Evolutionary conservation across 2,888 invertebrate genomes (phyloP), one percentile per base, ranked within the genome.

Genomic region (Ligdia adustata): DNA sequence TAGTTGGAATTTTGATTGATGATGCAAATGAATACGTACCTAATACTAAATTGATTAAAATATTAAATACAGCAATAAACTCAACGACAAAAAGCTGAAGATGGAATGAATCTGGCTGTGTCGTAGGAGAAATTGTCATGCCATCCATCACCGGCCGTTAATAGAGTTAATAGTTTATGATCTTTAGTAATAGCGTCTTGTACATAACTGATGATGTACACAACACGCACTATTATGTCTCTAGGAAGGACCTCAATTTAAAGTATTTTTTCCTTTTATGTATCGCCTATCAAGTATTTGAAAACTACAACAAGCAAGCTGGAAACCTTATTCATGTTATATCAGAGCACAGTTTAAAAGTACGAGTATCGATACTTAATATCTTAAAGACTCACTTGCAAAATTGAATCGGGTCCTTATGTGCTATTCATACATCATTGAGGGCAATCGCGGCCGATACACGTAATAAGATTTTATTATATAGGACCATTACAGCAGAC

Each of bases 381-480:
- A 33, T 33, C 14, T 18, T 44, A 18, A 31, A 57, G 38, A 44
- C 46, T 63, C 65, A 58, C 62, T 66, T 64, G 66, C 69, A 58
- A 78, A 72, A 79, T 72, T 71, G 69, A 77, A 81, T 77, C 71
- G 64, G 62, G 75, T 72, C 70, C 66, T 75, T 67, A 72, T 71
- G 67, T 56, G 70, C 69, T 75, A 70, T 77, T 75, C 72, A 73
- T 79, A 81, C 75, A 79, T 75, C 72, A 77, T 79, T 78, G 74
- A 61, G 63, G 71, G 72, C 72, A 72, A 82, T 82, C 72, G 68
- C 69, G 67, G 65, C 60, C 71, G 72, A 79, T 79, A 75, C 73
- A 72, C 62, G 71, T 82, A 80, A 84, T 86, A 84, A 79, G 77
- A 79, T 82, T 85, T 82, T 82, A 84, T 85, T 84, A 85, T 78